Evolutionary conservation across 2,113 vertebrate species (phyloP).

Genomic region (Antennarius striatus): DNA sequence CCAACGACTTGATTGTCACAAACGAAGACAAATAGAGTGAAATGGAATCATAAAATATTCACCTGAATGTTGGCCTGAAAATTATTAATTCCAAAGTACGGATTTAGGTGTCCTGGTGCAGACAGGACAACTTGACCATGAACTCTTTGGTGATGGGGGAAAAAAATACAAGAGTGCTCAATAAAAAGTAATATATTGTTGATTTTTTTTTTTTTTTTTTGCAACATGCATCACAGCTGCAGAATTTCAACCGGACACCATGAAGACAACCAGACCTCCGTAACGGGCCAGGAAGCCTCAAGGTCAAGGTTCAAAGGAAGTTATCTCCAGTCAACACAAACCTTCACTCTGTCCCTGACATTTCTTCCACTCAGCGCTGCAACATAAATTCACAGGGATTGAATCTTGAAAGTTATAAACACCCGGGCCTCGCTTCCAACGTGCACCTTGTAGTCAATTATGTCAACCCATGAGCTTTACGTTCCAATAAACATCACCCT

Average conservation of each 20-base stretch:
- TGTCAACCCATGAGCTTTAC: conserved; percentile 29
- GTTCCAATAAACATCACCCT: conserved; percentile 27
- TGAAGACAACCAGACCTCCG: conserved; percentile 23
- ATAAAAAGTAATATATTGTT: conserved; percentile 1
- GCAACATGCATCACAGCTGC: conserved; percentile 11
- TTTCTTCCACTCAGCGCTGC: conserved; percentile 44
- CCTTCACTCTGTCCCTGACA: conserved; percentile 42
- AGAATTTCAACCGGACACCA: conserved; percentile 43
- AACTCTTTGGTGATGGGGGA: conserved; percentile 17
- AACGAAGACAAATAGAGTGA: conserved; percentile 94
- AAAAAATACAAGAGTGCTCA: conserved; percentile 5
- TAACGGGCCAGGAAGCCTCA: conserved; percentile 22
- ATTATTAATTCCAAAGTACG: conserved; percentile 88
- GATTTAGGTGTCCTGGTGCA: conserved; percentile 36
- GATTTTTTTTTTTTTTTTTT: neutral
- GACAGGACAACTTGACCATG: conserved; percentile 34
- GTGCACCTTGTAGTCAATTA: conserved; percentile 6
- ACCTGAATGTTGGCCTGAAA: conserved; percentile 88
- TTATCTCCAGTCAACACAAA: conserved; percentile 45
- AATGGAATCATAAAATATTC: conserved; percentile 98
- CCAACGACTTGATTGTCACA: conserved; percentile 92
- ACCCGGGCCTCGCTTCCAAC: conserved; percentile 5
- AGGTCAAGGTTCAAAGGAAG: conserved; percentile 53
- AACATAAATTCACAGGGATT: conserved; percentile 21
- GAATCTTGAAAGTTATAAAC: conserved; percentile 26